phyloP scores from a whole-genome alignment of 2,888 invertebrate species.

The Folsomia manolachei region DNA sequence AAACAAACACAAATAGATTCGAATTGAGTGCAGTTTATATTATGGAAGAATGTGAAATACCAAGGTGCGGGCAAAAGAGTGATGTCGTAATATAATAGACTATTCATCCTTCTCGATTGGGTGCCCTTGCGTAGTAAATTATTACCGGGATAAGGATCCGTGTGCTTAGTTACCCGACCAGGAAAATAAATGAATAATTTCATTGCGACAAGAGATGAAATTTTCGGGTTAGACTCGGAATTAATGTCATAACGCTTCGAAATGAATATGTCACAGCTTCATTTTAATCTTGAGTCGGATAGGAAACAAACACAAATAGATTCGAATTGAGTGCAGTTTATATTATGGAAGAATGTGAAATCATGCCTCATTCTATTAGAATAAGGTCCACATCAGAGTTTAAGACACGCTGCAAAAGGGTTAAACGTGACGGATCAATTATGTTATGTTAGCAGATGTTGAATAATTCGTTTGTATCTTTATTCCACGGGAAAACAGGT shows the following conservation, averaged over 20 bases:
- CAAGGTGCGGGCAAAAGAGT: constrained; percentile 21
- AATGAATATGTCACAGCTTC: not conserved
- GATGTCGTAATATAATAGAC: not conserved
- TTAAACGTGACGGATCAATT: constrained; percentile 50
- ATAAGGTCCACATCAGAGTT: too few relatives aligned
- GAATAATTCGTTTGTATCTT: too few relatives aligned
- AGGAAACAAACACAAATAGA: too few relatives aligned
- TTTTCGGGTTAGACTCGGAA: not conserved
- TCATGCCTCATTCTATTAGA: too few relatives aligned
- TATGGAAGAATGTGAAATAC: too few relatives aligned
- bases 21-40: too few relatives aligned
- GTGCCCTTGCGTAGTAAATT: not conserved
- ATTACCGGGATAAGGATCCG: too few relatives aligned
- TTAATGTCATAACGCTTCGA: not conserved
- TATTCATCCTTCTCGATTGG: not conserved
- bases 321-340: too few relatives aligned
- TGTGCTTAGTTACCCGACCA: not conserved
- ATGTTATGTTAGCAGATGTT: constrained; percentile 51
- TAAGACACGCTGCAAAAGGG: too few relatives aligned
- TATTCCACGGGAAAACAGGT: too few relatives aligned
- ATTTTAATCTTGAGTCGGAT: not conserved
- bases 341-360: too few relatives aligned
- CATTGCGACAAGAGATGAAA: not conserved
- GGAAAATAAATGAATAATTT: not conserved
- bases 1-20: too few relatives aligned